Base-by-base conservation (phyloP, 2,888 invertebrate species). In the Smittia aterrima region DNA sequence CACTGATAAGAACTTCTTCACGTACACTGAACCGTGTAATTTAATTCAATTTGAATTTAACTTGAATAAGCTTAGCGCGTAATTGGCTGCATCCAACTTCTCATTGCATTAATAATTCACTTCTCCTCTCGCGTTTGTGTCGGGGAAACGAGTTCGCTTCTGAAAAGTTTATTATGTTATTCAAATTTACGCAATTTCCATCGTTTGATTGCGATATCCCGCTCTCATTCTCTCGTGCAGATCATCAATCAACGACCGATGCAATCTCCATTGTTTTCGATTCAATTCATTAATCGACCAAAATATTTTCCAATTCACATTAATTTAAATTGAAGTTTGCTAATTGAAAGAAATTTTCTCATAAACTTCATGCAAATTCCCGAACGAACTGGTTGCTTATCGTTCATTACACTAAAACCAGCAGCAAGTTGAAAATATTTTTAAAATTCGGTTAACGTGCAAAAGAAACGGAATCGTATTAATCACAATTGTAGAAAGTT, bases 1-100 rank as follows among this genome's bases (percentile, higher is more conserved):
- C 58, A 58, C 58, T 58, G 58, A 58, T 58, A 58, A 58, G 58
- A 58, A 20, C n/a, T 58, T 58, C 20, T 58, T n/a, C 47, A 47
- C 47, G 47, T 58, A 13, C 58, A 58, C 58, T 58, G 7, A 22
- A n/a, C 22, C 13, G 9, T 20, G 18, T 58, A 58, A 58, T 58
- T 58, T 18, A 58, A 6, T 58, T 58, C 58, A 58, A 58, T 20
- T 58, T 6, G n/a, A 58, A 58, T 58, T n/a, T n/a, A n/a, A 58
- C 4, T 58, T 58, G 7, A 58, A 18, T 58, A 58, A 13, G 58
- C 7, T 58, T 58, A n/a, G 32, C 47, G 58, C 20, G 18, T 58
- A 58, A 58, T 58, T 58, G 58, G 22, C 7, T 58, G 58, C 58
- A 58, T 58, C 58, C 58, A 58, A 7, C n/a, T 58, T 58, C 58